Evolutionary conservation across 2,797 vertebrate species (phyloP), one percentile per base, ranked within the genome.

Genomic region (Malurus splendens): DNA sequence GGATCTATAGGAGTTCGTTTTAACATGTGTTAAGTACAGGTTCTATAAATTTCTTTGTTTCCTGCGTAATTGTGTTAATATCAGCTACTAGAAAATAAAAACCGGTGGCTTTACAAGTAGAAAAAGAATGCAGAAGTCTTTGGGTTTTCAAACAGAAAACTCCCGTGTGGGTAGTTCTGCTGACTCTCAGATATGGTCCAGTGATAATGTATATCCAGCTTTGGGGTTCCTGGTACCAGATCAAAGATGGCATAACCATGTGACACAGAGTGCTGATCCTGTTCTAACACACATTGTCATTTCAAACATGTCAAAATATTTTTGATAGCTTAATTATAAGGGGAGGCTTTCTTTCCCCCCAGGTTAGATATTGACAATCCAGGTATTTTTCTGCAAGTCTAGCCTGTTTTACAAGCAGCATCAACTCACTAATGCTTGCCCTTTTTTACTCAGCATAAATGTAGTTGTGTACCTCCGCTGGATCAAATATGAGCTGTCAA

Each of bases 341-440:
- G 12, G 16, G 54, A 60, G 2, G 7, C 1, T 36, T 25, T 32
- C 20, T 18, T 7, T 14, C 1, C 0, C 5, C 4, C 8, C 14
- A 60, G 22, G 42, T 55, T 12, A 50, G 30, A 18, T 44, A n/a
- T 2, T 45, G 38, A 17, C 14, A 82, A 20, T 27, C 16, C 28
- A 51, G 39, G 8, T 33, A 60, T 39, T 54, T 54, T 77, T 57
- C 28, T 33, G 14, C 19, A 74, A 71, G 32, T 68, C 32, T 51
- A 75, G 36, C 11, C 7, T 57, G 5, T 36, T 25, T 67, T 65
- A 78, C 85, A 89, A 67, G 15, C 32, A 36, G 18, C 24, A 66
- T 20, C 38, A 79, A 60, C 8, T 71, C 2, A 1, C 6, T 13
- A 47, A 12, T n/a, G 14, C 6, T 70, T 75, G 14, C 23, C 62